A percentile compares a stretch with the other conserved stretches of the same genome.
Evolutionary conservation across 2,113 vertebrate species (phyloP).

Genomic region (Percopsis transmontana): DNA sequence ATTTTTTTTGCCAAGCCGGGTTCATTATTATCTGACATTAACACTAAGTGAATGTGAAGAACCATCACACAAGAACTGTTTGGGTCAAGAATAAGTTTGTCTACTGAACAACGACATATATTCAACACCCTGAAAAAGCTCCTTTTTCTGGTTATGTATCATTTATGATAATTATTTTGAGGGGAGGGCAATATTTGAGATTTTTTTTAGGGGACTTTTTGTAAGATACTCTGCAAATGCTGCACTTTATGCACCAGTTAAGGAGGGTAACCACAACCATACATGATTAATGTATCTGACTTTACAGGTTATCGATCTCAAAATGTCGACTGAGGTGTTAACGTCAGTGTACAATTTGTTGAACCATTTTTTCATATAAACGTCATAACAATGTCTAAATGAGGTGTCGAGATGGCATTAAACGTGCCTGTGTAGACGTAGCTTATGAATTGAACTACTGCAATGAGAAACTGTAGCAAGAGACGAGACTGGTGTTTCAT

Average conservation of each 20-base stretch:
- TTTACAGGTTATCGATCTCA: conserved; percentile 17
- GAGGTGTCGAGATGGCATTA: conserved; percentile 20
- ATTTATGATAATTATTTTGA: conserved; percentile 38
- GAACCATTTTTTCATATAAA: conserved; percentile 29
- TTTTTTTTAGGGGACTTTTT: conserved; percentile 46
- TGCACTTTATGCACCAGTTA: conserved; percentile 69
- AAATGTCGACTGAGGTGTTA: conserved; percentile 53
- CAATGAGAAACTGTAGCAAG: conserved; percentile 49
- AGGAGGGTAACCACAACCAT: conserved; percentile 31
- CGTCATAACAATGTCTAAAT: conserved; percentile 31
- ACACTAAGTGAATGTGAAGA: conserved; percentile 12
- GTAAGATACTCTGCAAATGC: conserved; percentile 53
- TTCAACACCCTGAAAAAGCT: conserved; percentile 28
- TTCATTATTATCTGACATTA: conserved; percentile 28
- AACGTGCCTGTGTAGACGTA: conserved; percentile 33
- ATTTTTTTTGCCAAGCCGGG: conserved; percentile 24
- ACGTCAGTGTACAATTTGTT: conserved; percentile 5
- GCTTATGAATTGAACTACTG: conserved; percentile 32
- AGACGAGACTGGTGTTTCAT: conserved; percentile 60
- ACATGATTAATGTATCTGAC: conserved; percentile 14
- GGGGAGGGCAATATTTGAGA: conserved; percentile 15
- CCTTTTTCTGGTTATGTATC: conserved; percentile 11
- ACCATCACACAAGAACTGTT: conserved; percentile 10
- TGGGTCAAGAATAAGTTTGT: conserved; percentile 27
- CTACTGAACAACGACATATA: conserved; percentile 45